Percentiles rank a stretch among this genome's conserved stretches.
Evolutionary conservation across 2,888 invertebrate genomes (phyloP).

Genomic region (Catocala fraxini): DNA sequence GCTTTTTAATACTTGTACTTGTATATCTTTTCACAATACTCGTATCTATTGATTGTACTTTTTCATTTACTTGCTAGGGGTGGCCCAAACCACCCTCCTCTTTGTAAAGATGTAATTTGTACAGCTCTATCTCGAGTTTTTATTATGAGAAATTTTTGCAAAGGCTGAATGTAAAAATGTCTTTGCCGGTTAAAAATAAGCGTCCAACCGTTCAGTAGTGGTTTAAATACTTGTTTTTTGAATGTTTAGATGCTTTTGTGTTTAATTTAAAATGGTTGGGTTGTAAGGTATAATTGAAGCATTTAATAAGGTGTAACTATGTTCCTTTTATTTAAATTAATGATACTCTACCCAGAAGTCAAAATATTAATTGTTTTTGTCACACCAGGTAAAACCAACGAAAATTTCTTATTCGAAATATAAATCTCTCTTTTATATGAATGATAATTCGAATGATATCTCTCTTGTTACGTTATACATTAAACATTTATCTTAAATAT

Average conservation of each 20-base stretch:
- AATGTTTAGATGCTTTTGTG: too few species aligned
- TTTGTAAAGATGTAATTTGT: slow-evolving; percentile 40
- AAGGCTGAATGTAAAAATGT: slow-evolving; percentile 12
- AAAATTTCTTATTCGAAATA: too few species aligned
- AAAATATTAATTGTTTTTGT: too few species aligned
- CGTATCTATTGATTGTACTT: slow-evolving; percentile 43
- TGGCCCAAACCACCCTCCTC: slow-evolving; percentile 30
- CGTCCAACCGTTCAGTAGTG: slow-evolving; percentile 1
- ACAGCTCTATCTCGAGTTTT: slow-evolving; percentile 18
- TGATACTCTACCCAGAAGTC: too few species aligned
- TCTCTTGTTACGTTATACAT: too few species aligned
- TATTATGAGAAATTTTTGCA: slow-evolving; percentile 15
- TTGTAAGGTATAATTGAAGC: neutral
- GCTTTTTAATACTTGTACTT: neutral
- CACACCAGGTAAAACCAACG: too few species aligned
- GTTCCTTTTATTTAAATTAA: too few species aligned
- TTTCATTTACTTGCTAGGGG: slow-evolving; percentile 49
- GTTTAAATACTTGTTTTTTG: neutral
- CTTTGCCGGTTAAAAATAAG: slow-evolving; percentile 15
- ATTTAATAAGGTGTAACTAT: neutral
- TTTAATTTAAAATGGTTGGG: neutral
- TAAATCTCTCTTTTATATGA: too few species aligned
- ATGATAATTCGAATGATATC: too few species aligned
- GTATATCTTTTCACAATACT: slow-evolving; percentile 4
- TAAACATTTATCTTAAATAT: too few species aligned